These are phyloP conservation scores for Camponotus vicinus DNA, from an alignment of 1,140 invertebrate species.

Conservation along the genomic window DNA sequence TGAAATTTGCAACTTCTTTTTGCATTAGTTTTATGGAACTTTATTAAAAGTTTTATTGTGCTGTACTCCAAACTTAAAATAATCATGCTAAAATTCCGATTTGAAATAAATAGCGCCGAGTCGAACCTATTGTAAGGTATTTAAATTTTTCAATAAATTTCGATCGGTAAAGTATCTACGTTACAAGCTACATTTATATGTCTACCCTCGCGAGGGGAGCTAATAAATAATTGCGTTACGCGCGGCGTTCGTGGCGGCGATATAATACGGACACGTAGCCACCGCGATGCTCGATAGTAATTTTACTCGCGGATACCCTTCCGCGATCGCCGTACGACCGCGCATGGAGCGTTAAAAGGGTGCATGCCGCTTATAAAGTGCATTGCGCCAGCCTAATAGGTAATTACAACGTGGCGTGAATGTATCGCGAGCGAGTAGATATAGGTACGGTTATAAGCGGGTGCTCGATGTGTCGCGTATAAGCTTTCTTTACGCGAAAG, in stretches of 20 bases:
- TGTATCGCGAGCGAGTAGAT: constrained; percentile 12
- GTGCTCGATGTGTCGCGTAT: constrained; percentile 25
- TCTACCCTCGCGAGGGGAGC: constrained; percentile 22
- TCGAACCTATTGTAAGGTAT: neutral
- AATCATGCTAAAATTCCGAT: neutral
- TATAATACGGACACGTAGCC: constrained; percentile 60
- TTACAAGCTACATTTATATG: constrained; percentile 27
- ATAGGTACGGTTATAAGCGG: constrained; percentile 19
- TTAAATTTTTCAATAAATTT: constrained; percentile 14
- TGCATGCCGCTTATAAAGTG: constrained; percentile 61
- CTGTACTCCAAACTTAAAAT: neutral
- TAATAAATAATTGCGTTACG: constrained; percentile 66
- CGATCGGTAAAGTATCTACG: constrained; percentile 3
- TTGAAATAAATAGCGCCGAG: neutral
- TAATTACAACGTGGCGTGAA: constrained; percentile 63
- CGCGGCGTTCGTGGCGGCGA: constrained; percentile 32
- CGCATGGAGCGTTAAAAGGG: constrained; percentile 65
- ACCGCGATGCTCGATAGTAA: constrained; percentile 65
- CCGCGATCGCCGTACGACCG: neutral
- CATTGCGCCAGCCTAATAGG: constrained; percentile 64
- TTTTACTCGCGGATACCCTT: constrained; percentile 59
- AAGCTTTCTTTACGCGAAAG: constrained; percentile 33
- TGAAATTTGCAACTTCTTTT: neutral
- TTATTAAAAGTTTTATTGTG: neutral
- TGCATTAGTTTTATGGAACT: neutral